Base-by-base conservation (phyloP, 64 coral and sea anemone species). In the Hydrozoanthus tunicans region DNA sequence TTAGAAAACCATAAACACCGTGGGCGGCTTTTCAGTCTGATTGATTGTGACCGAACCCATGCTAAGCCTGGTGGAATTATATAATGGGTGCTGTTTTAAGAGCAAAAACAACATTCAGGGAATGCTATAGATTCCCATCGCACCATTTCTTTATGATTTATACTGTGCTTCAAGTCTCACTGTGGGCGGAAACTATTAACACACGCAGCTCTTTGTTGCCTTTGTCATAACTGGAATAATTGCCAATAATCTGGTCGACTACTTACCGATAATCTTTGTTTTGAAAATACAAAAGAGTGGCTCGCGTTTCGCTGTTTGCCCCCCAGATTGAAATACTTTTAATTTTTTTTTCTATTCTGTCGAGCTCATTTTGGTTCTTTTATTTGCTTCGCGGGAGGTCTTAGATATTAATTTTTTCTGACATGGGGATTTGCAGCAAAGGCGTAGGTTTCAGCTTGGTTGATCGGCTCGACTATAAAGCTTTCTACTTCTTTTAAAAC, bases 71-170 rank as follows among this genome's bases (percentile, higher is more conserved):
- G 43, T 5, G 32, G 53, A 76, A 53, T 0, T 4, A 7, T 70
- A 27, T 76, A 51, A 76, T 85, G n/a, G 52, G 56, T 70, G 66
- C 53, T 71, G 65, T 70, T 85, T 85, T 13, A 9, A 57, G n/a
- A 71, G 53, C 52, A 54, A 85, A 54, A 68, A 68, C 26, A 68
- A 55, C 64, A 85, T 85, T 85, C 82, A 85, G 25, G n/a, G 25
- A 23, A 86, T 86, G 43, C 20, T 72, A 8, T 1, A 13, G 9
- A 85, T 72, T 58, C 65, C 64, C 64, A 62, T 12, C 79, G 20
- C 24, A 61, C 20, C 10, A 32, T 12, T 57, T 13, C 56, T 78
- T 55, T 15, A 15, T 78, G 76, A 17, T 51, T 15, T 12, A 56
- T 43, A 43, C 32, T 43, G 32, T 2, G 32, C 64, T 3, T 82